Percentiles rank a stretch among this genome's conserved stretches.
These are phyloP conservation scores for Micronisus gabar DNA, from an alignment of 2,113 vertebrate species.

Conservation along the genomic window DNA sequence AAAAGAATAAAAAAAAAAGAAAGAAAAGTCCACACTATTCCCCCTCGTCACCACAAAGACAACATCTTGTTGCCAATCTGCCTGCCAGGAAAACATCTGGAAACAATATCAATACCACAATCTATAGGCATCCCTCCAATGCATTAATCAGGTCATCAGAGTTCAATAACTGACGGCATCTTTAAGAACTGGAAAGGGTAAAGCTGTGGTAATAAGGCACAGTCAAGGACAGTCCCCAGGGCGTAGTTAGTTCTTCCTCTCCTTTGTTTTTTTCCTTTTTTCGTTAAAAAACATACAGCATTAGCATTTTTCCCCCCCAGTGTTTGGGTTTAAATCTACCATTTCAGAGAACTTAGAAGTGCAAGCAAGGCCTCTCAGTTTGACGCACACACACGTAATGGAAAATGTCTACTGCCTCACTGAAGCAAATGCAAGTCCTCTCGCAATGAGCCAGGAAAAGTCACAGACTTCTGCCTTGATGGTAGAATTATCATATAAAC, in stretches of 20 bases:
- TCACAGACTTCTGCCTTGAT: background rate
- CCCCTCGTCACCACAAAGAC: background rate
- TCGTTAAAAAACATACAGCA: background rate
- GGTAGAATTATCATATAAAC: background rate
- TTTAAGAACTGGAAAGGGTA: conserved; percentile 8
- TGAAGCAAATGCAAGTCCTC: background rate
- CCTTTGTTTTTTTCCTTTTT: background rate
- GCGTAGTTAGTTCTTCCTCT: background rate
- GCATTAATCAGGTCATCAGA: conserved; percentile 44
- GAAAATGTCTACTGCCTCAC: background rate
- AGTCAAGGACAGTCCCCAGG: background rate
- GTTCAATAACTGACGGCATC: conserved; percentile 34
- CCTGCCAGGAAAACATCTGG: conserved; percentile 40
- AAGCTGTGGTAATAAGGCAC: background rate
- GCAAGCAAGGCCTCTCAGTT: background rate
- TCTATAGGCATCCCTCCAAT: conserved; percentile 11
- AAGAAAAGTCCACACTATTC: background rate
- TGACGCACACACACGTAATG: background rate
- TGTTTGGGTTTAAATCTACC: conserved; percentile 1
- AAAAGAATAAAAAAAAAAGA: background rate
- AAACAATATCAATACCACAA: conserved; percentile 42
- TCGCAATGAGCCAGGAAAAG: background rate
- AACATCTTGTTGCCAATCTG: conserved; percentile 27
- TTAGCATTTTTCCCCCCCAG: background rate
- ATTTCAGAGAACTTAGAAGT: background rate